Percentiles rank a stretch among this genome's conserved stretches.
Evolutionary conservation across 2,113 vertebrate genomes (phyloP).

Genomic region (Coryphaenoides rupestris): DNA sequence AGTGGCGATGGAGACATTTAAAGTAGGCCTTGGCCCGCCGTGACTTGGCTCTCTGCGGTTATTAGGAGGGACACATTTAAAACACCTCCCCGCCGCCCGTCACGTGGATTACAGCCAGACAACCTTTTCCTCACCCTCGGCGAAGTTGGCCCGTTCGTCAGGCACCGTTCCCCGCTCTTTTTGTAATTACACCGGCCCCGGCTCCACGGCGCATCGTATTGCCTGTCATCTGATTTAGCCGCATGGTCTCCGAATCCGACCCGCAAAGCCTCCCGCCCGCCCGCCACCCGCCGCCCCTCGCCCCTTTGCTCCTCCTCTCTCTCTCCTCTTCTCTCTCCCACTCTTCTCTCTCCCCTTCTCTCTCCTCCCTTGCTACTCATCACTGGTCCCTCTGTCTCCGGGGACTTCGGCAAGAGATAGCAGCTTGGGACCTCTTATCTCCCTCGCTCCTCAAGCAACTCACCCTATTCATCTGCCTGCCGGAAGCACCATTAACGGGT

Average conservation of each 20-base stretch:
- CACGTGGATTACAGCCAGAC: conserved; percentile 1
- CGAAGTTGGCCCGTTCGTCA: conserved; percentile 1
- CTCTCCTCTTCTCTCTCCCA: conserved; percentile 6
- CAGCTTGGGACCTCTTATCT: conserved; percentile 49
- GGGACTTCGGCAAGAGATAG: conserved; percentile 32
- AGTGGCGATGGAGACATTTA: no score
- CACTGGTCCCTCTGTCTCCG: conserved; percentile 37
- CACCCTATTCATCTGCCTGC: conserved; percentile 50
- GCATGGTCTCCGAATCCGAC: conserved; percentile 26
- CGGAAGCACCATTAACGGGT: conserved; percentile 62
- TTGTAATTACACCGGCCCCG: background rate
- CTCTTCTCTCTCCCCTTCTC: background rate
- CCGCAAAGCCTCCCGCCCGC: conserved; percentile 5
- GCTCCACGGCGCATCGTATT: background rate
- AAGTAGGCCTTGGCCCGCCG: background rate
- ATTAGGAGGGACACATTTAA: conserved; percentile 9
- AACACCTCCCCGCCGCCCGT: conserved; percentile 15
- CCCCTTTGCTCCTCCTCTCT: background rate
- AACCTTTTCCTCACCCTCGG: background rate
- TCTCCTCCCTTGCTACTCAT: conserved; percentile 27
- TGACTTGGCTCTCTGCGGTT: conserved; percentile 4
- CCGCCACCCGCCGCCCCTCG: background rate
- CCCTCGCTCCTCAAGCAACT: conserved; percentile 9
- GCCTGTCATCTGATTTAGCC: conserved; percentile 24
- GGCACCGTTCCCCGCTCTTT: background rate